These are phyloP conservation scores for Drosophila malerkotliana DNA, from an alignment of 1,140 invertebrate species.

Conservation along the genomic window DNA sequence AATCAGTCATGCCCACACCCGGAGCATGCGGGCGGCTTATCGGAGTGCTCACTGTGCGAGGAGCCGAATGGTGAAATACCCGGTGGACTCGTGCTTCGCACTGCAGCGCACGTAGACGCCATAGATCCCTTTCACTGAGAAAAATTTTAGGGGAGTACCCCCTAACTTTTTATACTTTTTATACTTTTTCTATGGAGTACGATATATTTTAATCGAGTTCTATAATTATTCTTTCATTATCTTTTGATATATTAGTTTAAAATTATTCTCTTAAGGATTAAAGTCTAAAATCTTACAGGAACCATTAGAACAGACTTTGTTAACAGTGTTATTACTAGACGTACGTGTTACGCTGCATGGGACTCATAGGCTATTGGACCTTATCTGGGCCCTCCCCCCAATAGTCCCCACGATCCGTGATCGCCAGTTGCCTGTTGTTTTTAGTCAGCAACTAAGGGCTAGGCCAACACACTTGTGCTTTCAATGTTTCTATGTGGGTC, in stretches of 20 bases:
- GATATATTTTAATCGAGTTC: too few species aligned
- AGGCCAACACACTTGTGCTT: slow-evolving; percentile 52
- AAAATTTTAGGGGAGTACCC: neutral
- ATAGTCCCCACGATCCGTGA: neutral
- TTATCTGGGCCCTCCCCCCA: slow-evolving; percentile 37
- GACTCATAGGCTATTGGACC: slow-evolving; percentile 10
- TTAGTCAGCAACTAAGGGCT: slow-evolving; percentile 52
- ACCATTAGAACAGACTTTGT: neutral
- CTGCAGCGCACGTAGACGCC: slow-evolving; percentile 66
- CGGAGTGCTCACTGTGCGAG: slow-evolving; percentile 36
- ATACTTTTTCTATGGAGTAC: neutral
- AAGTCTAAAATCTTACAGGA: too few species aligned
- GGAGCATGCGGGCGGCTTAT: slow-evolving; percentile 47
- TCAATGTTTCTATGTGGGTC: slow-evolving; percentile 66
- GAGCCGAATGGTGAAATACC: slow-evolving; percentile 63
- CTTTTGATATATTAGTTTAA: too few species aligned
- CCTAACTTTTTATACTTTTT: too few species aligned
- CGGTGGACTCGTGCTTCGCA: slow-evolving; percentile 26
- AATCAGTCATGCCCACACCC: slow-evolving; percentile 68
- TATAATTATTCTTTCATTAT: too few species aligned
- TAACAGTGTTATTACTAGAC: slow-evolving; percentile 21
- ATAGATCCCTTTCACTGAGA: slow-evolving; percentile 5
- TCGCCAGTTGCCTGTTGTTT: slow-evolving; percentile 29
- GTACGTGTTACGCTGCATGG: slow-evolving; percentile 66
- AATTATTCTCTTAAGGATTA: too few species aligned